These are phyloP conservation scores for Dipodomys spectabilis DNA, from an alignment of 2,113 vertebrate species.

Conservation along the genomic window DNA sequence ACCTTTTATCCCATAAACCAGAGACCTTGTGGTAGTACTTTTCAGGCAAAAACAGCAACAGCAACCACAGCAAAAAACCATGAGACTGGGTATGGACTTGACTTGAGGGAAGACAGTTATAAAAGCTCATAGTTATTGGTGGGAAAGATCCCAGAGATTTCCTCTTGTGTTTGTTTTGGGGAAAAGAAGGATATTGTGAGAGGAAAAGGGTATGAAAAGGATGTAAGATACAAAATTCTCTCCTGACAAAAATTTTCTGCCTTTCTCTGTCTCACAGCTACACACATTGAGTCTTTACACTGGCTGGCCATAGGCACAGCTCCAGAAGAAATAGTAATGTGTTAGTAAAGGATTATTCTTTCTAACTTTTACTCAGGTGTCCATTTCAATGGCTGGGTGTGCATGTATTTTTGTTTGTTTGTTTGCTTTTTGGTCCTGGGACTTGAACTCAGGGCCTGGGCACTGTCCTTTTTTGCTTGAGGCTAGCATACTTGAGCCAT, in stretches of 20 bases:
- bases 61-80: too few relatives aligned
- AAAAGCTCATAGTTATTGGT: neutral
- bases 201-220: too few relatives aligned
- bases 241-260: neutral
- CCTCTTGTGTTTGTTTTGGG: neutral
- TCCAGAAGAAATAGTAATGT: neutral
- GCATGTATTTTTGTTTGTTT: neutral
- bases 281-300: too few relatives aligned
- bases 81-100: neutral
- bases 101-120: neutral
- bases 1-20: neutral
- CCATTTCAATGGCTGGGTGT: neutral
- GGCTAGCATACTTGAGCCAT: too few relatives aligned
- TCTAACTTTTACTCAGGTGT: neutral
- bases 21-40: neutral
- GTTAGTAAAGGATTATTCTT: neutral
- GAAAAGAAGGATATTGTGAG: fast-evolving
- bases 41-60: neutral
- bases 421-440: too few relatives aligned
- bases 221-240: neutral
- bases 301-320: neutral
- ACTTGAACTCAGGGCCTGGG: too few relatives aligned
- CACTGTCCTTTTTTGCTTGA: too few relatives aligned
- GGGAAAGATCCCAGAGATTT: neutral
- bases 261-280: neutral